Conservation (phyloP, 1,140 invertebrate genomes). For the Temnothorax nylanderi region DNA sequence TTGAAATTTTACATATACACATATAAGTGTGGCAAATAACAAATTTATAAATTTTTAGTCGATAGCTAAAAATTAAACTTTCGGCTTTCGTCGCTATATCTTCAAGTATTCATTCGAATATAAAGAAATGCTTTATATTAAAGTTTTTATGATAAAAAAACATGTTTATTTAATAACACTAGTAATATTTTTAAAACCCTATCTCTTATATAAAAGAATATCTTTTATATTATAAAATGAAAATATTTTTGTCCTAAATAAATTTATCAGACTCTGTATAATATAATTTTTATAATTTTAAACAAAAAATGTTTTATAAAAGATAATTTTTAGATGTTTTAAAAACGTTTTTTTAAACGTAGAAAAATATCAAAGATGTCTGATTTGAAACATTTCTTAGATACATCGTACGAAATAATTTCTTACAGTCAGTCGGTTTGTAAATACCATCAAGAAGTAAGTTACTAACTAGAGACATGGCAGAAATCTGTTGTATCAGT, state of each 20-base stretch:
- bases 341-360: not conserved
- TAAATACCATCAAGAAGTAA: not conserved
- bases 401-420: not conserved
- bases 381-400: not conserved
- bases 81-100: not conserved
- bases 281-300: no score
- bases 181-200: not conserved
- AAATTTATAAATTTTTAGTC: not conserved
- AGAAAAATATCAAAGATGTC: not conserved
- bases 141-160: not conserved
- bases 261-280: not conserved
- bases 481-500: not conserved
- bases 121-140: not conserved
- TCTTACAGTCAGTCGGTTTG: not conserved
- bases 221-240: not conserved
- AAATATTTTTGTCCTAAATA: not conserved
- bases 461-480: not conserved
- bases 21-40: not conserved
- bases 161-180: not conserved
- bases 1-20: not conserved
- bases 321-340: not conserved
- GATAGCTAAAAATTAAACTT: not conserved
- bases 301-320: not conserved
- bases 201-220: not conserved
- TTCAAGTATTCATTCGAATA: not conserved